phyloP scores from a whole-genome alignment of 2,113 vertebrate species.

The Vulpes ferrilata region DNA sequence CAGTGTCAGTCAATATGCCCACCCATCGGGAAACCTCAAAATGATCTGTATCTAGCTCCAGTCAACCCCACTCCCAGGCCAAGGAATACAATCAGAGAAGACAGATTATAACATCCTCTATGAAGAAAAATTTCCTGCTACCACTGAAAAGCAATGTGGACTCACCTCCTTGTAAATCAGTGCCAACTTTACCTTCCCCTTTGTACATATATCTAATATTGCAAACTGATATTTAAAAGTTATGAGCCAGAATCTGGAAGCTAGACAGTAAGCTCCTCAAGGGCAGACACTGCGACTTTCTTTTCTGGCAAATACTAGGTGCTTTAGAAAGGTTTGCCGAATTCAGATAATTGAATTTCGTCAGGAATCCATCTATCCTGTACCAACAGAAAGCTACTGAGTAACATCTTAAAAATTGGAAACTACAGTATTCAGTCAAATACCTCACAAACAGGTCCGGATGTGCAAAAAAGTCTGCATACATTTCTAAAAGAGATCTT shows the following conservation, averaged over 20 bases:
- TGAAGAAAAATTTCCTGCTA: neutral
- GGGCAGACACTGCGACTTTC: neutral
- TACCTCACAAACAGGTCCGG: slow-evolving; percentile 99
- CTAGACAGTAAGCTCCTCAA: neutral
- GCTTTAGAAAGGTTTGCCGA: neutral
- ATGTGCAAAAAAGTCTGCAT: slow-evolving; percentile 99
- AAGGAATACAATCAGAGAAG: slow-evolving; percentile 1
- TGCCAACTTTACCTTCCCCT: neutral
- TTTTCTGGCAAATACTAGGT: neutral
- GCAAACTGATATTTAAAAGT: slow-evolving; percentile 14
- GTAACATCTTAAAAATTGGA: neutral
- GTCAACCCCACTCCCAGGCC: neutral
- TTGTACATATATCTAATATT: neutral
- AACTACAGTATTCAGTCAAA: neutral
- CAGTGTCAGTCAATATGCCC: neutral
- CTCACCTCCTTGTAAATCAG: neutral
- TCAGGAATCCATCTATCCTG: neutral
- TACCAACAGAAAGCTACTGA: neutral
- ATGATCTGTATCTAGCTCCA: neutral
- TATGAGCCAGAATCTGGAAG: neutral
- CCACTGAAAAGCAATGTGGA: neutral
- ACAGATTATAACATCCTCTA: neutral
- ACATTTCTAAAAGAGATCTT: slow-evolving; percentile 99
- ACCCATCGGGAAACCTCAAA: neutral
- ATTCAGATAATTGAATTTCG: neutral